These are phyloP conservation scores for Drosophila bunnanda DNA, from an alignment of 2,888 invertebrate genomes.

Conservation along the genomic window DNA sequence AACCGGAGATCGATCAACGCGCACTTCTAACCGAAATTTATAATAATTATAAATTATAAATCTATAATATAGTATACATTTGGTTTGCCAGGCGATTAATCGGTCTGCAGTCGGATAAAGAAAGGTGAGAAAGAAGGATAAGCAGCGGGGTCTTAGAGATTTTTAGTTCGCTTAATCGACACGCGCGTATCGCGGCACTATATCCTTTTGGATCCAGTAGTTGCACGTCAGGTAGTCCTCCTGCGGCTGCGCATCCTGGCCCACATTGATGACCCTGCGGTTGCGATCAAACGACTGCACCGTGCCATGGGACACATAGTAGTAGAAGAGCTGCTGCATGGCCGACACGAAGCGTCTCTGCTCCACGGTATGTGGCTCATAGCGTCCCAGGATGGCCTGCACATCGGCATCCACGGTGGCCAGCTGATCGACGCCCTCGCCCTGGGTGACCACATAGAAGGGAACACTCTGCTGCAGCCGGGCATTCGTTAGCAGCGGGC, in stretches of 20 bases:
- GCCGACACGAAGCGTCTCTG: slow-evolving; percentile 91
- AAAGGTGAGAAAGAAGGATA: slow-evolving; percentile 3
- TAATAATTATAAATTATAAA: background rate
- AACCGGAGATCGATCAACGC: background rate
- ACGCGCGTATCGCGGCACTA: slow-evolving; percentile 91
- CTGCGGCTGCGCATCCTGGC: slow-evolving; percentile 89
- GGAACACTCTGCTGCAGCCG: slow-evolving; percentile 88
- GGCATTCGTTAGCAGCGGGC: slow-evolving; percentile 90
- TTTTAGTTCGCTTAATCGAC: slow-evolving; percentile 87
- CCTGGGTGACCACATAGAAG: slow-evolving; percentile 90
- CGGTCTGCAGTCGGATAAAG: slow-evolving; percentile 8
- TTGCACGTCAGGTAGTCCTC: slow-evolving; percentile 90
- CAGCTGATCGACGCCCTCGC: slow-evolving; percentile 85
- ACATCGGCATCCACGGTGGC: slow-evolving; percentile 89
- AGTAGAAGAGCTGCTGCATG: slow-evolving; percentile 93
- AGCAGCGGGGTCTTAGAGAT: background rate
- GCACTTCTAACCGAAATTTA: background rate
- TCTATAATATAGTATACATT: background rate
- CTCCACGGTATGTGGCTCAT: slow-evolving; percentile 89
- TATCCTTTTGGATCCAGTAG: slow-evolving; percentile 90
- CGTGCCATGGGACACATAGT: slow-evolving; percentile 91
- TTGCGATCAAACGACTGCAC: slow-evolving; percentile 87
- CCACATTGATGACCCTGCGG: slow-evolving; percentile 88
- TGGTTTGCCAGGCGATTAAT: background rate
- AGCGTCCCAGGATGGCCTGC: slow-evolving; percentile 91